Percentiles rank a stretch among this genome's conserved stretches.
Evolutionary conservation across 2,113 vertebrate species (phyloP).

Genomic region (Andinoacara biseriatus): DNA sequence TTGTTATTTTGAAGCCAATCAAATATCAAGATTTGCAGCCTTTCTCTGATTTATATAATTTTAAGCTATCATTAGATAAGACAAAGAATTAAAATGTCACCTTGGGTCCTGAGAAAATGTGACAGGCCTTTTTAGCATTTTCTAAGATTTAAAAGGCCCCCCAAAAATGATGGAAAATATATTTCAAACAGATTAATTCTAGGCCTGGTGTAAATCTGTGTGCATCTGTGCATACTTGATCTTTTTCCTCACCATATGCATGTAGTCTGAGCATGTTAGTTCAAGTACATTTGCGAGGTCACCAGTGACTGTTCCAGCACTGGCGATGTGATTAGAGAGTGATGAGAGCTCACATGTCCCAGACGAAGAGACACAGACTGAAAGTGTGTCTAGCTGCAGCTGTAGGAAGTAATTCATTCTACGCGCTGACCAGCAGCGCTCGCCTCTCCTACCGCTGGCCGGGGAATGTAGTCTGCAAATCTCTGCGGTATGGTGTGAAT

Average conservation of each 20-base stretch:
- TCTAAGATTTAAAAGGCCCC: neutral
- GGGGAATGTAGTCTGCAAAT: slow-evolving; percentile 70
- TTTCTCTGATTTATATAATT: neutral
- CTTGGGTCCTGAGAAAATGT: neutral
- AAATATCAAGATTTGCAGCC: neutral
- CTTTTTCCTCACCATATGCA: neutral
- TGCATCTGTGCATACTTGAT: slow-evolving; percentile 3
- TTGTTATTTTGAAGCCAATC: neutral
- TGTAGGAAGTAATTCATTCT: slow-evolving; percentile 78
- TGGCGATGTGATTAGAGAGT: slow-evolving; percentile 60
- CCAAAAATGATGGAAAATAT: neutral
- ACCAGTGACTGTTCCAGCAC: slow-evolving; percentile 24
- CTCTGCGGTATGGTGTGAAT: slow-evolving; percentile 66
- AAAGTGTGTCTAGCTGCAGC: slow-evolving; percentile 62
- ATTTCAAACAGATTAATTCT: neutral
- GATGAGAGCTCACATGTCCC: slow-evolving; percentile 46
- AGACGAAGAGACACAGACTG: slow-evolving; percentile 32
- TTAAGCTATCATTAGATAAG: neutral
- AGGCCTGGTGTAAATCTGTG: neutral
- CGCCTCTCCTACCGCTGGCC: slow-evolving; percentile 20
- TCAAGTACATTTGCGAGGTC: slow-evolving; percentile 26
- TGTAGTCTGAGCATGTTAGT: slow-evolving; percentile 30
- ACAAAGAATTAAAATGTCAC: neutral
- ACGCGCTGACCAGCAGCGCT: slow-evolving; percentile 53
- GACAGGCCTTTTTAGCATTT: neutral